Percentiles rank a stretch among this genome's conserved stretches.
Conservation (phyloP, 2,888 invertebrate species). For the Epinotia ramella region DNA sequence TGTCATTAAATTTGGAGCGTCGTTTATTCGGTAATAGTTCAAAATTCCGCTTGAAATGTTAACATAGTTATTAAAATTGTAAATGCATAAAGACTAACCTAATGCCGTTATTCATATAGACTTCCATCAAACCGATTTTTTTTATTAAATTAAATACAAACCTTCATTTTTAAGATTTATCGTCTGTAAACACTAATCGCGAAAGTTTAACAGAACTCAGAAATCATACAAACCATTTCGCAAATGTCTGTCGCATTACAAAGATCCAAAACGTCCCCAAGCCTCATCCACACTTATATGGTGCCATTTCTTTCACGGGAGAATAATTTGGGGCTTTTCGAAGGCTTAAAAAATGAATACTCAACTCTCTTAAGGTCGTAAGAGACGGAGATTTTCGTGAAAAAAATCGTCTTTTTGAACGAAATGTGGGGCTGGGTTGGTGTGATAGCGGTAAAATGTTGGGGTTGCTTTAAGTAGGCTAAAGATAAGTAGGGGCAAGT, state of each 20-base stretch:
- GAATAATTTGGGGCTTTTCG: constrained; percentile 36
- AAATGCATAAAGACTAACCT: too few relatives aligned
- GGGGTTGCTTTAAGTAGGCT: constrained; percentile 31
- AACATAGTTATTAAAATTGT: background rate
- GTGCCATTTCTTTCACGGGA: constrained; percentile 17
- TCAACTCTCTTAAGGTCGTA: constrained; percentile 7
- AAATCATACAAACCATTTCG: constrained; percentile 14
- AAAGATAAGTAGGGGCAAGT: constrained; percentile 33
- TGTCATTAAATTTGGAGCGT: too few relatives aligned
- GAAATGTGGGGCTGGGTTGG: constrained; percentile 19
- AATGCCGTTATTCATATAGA: too few relatives aligned
- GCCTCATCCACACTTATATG: constrained; percentile 22
- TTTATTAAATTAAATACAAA: background rate
- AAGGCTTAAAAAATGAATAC: constrained; percentile 40
- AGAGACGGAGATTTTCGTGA: background rate
- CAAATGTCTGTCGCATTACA: constrained; percentile 8
- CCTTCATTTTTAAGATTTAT: background rate
- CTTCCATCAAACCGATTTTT: too few relatives aligned
- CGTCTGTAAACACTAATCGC: background rate
- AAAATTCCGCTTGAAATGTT: background rate
- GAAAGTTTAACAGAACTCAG: background rate
- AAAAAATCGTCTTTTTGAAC: constrained; percentile 1
- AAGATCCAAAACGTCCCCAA: constrained; percentile 6
- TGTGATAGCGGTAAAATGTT: constrained; percentile 43
- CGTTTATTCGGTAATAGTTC: background rate